These are phyloP conservation scores for Rhynchotus rufescens DNA, from an alignment of 2,797 vertebrate species.

Conservation along the genomic window DNA sequence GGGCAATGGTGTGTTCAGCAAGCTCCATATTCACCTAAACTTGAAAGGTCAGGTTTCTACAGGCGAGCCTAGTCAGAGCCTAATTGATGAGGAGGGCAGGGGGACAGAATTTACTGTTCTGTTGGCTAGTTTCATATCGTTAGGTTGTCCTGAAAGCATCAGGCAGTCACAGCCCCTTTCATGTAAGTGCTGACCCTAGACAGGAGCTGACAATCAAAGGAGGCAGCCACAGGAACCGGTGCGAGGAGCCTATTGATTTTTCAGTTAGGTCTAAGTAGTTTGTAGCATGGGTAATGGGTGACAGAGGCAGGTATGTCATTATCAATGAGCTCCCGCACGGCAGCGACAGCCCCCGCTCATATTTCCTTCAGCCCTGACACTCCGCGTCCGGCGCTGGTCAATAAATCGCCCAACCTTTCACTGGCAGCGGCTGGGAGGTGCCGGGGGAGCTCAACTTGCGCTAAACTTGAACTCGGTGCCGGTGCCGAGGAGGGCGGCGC, in stretches of 20 bases:
- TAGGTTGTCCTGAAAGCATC: constrained; percentile 93
- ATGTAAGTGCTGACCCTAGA: constrained; percentile 94
- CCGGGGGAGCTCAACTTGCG: constrained; percentile 73
- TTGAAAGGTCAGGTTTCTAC: constrained; percentile 87
- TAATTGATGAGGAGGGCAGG: constrained; percentile 88
- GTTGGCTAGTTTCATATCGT: constrained; percentile 88
- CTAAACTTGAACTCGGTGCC: constrained; percentile 53
- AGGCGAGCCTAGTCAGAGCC: constrained; percentile 86
- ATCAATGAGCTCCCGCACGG: constrained; percentile 95
- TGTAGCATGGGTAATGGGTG: constrained; percentile 97
- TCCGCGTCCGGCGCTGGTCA: constrained; percentile 86
- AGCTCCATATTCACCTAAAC: constrained; percentile 86
- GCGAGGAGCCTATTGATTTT: constrained; percentile 98
- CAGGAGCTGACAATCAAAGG: constrained; percentile 89
- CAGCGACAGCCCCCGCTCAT: constrained; percentile 90
- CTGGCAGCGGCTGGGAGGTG: constrained; percentile 80
- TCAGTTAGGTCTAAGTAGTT: constrained; percentile 99
- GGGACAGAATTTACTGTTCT: constrained; percentile 89
- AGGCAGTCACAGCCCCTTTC: constrained; percentile 88
- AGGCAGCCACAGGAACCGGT: constrained; percentile 90
- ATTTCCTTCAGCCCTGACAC: constrained; percentile 90
- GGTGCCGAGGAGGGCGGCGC: background rate
- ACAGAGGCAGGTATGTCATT: constrained; percentile 98
- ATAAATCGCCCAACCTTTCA: constrained; percentile 92
- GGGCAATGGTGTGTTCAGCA: constrained; percentile 84